These are phyloP conservation scores for Ascidia mentula DNA, from an alignment of 23 tunicate species.

Conservation along the genomic window DNA sequence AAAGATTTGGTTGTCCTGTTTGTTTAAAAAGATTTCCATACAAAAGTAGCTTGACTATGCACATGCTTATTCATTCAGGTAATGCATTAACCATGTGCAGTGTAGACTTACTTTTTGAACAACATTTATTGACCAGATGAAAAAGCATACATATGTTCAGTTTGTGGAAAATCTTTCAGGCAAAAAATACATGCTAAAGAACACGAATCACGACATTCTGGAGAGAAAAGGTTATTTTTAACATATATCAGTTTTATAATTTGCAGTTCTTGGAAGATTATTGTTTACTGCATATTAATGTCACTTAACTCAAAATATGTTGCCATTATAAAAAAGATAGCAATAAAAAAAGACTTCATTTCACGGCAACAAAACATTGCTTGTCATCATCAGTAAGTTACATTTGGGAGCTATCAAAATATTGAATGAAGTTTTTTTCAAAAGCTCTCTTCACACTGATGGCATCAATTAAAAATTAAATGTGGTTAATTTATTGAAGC, in stretches of 20 bases:
- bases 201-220: constrained; percentile 57
- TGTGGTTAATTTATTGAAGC: too few relatives aligned
- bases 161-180: constrained; percentile 51
- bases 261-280: neutral
- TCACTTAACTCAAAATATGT: too few relatives aligned
- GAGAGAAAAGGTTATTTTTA: constrained; percentile 31
- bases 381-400: too few relatives aligned
- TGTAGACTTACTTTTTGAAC: too few relatives aligned
- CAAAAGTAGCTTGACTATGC: constrained; percentile 52
- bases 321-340: too few relatives aligned
- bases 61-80: constrained; percentile 44
- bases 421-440: too few relatives aligned
- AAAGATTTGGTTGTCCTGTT: constrained; percentile 30
- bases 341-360: too few relatives aligned
- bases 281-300: too few relatives aligned
- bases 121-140: constrained; percentile 20
- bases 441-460: too few relatives aligned
- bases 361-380: too few relatives aligned
- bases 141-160: constrained; percentile 49
- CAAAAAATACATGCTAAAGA: constrained; percentile 71
- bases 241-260: neutral
- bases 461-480: too few relatives aligned
- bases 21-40: constrained; percentile 58
- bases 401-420: too few relatives aligned
- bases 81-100: neutral